Evolutionary conservation across 1,140 invertebrate genomes (phyloP), one percentile per base, ranked within the genome.

Genomic region (Lycorma delicatula): DNA sequence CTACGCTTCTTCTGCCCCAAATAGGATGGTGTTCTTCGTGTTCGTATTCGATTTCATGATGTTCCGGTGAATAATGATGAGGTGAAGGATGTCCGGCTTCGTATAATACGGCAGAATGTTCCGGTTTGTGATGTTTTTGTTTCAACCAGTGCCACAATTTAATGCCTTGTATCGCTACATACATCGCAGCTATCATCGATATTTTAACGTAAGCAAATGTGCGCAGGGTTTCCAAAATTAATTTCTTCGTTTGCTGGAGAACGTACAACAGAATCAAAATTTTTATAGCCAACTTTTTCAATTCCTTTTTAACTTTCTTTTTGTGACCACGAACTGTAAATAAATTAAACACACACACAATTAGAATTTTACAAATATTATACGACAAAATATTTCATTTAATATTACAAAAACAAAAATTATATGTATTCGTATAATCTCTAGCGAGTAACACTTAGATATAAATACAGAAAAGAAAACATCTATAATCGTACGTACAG

Each of bases 1-100:
- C 41, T 1, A 44, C 41, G 13, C 41, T 44, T 16, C 41, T 51
- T 38, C 62, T 56, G 22, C 62, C 59, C 13, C 66, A 60, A 47
- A 52, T 46, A 7, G 50, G 60, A 41, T 55, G 36, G 38, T 64
- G 63, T 2, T 63, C 62, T 1, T 65, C 61, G 44, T 64, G 62
- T 20, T 66, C 64, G 4, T 53, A 44, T 18, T 44, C 36, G 57
- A 63, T 59, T 34, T 66, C 62, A 26, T 64, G 62, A 34, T 62
- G 62, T 47, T 68, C 65, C 7, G 62, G 60, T 34, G 66, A 63
- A 26, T 68, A 66, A 46, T 65, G 63, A 44, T 67, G 66, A 20
- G 63, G 64, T 16, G 23, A 20, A 23, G 65, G 64, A 44, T 67
- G 66, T 25, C 63, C 66, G 25, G 66, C 66, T 48, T 68, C 66